phyloP scores from a whole-genome alignment of 2,888 invertebrate species.

The Anarsia innoxiella region DNA sequence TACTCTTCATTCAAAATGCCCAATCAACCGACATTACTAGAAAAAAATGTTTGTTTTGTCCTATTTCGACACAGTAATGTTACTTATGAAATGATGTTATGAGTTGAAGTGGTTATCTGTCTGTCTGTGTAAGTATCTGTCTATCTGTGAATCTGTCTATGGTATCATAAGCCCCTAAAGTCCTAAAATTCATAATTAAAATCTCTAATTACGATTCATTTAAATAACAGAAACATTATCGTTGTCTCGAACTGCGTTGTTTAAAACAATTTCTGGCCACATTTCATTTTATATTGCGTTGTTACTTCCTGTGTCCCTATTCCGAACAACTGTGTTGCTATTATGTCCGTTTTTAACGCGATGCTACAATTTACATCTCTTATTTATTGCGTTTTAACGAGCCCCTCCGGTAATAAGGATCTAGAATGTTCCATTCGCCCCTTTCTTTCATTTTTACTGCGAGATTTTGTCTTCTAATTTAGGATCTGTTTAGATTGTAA shows the following conservation, averaged over 20 bases:
- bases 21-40: no score
- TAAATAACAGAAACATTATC: constrained; percentile 12
- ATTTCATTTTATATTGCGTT: constrained; percentile 13
- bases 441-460: constrained; percentile 7
- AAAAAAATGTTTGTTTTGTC: no score
- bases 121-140: no score
- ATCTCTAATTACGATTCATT: constrained; percentile 7
- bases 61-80: no score
- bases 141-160: no score
- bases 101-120: no score
- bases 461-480: constrained; percentile 13
- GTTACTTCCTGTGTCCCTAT: constrained; percentile 11
- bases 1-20: no score
- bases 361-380: constrained; percentile 22
- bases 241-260: constrained; percentile 5
- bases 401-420: constrained; percentile 21
- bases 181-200: constrained; percentile 1
- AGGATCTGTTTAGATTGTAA: constrained; percentile 14
- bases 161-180: no score
- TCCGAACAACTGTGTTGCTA: constrained; percentile 13
- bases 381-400: constrained; percentile 31
- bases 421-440: constrained; percentile 9
- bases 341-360: constrained; percentile 19
- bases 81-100: no score
- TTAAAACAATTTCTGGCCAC: constrained; percentile 12